Evolutionary conservation across 1,140 invertebrate genomes (phyloP).

Genomic region (Pemphigus obesinymphae): DNA sequence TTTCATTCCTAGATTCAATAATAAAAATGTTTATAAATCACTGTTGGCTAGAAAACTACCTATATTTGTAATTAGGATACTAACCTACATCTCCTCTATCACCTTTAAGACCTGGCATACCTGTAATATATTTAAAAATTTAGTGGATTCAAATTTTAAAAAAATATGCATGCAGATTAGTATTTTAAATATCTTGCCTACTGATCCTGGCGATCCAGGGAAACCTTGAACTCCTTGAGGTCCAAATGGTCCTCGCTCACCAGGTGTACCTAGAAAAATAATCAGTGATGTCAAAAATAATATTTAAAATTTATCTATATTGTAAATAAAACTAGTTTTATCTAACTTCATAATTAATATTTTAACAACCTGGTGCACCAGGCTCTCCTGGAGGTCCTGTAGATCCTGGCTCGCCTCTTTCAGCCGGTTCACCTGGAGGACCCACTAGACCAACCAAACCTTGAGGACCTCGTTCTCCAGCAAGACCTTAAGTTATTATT

Average conservation of each 20-base stretch:
- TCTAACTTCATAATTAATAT: background rate
- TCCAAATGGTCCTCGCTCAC: conserved; percentile 61
- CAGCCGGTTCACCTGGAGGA: conserved; percentile 39
- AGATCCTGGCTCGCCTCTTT: conserved; percentile 39
- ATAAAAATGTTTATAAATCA: background rate
- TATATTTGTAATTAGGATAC: background rate
- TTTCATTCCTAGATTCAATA: conserved; percentile 56
- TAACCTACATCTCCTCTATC: conserved; percentile 61
- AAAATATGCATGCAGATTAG: no score
- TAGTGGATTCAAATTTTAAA: background rate
- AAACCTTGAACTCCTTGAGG: conserved; percentile 64
- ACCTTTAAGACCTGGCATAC: conserved; percentile 63
- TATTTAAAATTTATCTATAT: background rate
- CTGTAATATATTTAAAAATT: background rate
- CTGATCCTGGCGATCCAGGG: conserved; percentile 58
- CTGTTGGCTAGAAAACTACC: conserved; percentile 46
- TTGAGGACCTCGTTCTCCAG: conserved; percentile 36
- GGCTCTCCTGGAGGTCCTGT: conserved; percentile 36
- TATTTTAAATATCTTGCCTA: background rate
- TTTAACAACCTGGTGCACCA: conserved; percentile 32
- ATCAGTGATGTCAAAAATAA: background rate
- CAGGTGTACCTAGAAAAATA: conserved; percentile 50
- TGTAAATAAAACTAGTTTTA: background rate
- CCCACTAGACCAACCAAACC: conserved; percentile 37
- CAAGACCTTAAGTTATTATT: conserved; percentile 25